phyloP scores from a whole-genome alignment of 2,888 invertebrate species.

The Aspidiotus rigidus region DNA sequence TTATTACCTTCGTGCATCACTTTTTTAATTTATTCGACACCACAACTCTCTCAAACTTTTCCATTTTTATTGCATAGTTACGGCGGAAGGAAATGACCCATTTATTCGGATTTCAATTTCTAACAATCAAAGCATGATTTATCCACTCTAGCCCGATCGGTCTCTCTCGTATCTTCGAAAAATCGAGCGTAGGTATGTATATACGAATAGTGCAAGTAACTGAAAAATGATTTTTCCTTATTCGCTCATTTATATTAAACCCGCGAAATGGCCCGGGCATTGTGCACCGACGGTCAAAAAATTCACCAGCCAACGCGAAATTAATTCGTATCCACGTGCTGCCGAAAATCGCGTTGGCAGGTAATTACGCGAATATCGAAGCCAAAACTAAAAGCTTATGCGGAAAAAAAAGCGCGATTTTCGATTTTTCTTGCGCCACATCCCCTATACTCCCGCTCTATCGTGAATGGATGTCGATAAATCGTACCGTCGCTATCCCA shows the following conservation, averaged over 20 bases:
- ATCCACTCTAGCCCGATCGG: no score
- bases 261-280: not conserved
- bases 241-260: slow-evolving; percentile 16
- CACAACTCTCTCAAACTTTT: no score
- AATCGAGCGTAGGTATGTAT: not conserved
- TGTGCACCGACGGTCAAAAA: not conserved
- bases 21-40: no score
- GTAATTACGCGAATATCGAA: slow-evolving; percentile 20
- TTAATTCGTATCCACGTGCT: slow-evolving; percentile 21
- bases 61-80: no score
- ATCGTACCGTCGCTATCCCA: slow-evolving; percentile 12
- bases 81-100: no score
- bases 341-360: slow-evolving; percentile 22
- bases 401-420: no score
- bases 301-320: slow-evolving; percentile 15
- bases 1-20: no score
- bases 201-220: slow-evolving; percentile 13
- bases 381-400: slow-evolving; percentile 6
- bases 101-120: no score
- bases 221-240: slow-evolving; percentile 24
- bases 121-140: no score
- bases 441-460: slow-evolving; percentile 15
- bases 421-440: not conserved
- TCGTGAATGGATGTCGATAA: slow-evolving; percentile 14
- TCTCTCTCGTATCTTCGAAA: no score